Percentiles rank a stretch among this genome's conserved stretches.
Conservation (phyloP, 2,797 vertebrate species). For the Macrochelys suwanniensis region DNA sequence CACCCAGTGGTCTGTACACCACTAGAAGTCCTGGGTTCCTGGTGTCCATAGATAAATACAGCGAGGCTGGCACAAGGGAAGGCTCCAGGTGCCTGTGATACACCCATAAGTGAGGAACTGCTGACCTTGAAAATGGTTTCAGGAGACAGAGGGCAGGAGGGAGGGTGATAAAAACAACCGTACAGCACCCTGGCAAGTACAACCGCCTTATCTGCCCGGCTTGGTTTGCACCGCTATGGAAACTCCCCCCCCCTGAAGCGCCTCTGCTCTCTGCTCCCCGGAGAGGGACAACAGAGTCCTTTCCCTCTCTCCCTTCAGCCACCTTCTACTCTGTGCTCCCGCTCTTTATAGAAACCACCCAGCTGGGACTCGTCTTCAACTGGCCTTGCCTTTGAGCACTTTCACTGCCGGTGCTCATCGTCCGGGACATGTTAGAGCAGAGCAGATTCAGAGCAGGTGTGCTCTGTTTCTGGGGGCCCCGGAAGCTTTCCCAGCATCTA, state of each 20-base stretch:
- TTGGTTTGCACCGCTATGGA: not conserved
- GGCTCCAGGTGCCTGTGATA: not conserved
- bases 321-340: too few species aligned
- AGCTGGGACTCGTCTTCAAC: too few species aligned
- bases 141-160: not conserved
- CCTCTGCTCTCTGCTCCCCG: too few species aligned
- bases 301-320: too few species aligned
- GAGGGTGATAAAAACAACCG: not conserved
- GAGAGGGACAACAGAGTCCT: too few species aligned
- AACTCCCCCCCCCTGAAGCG: too few species aligned
- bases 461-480: not conserved
- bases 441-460: not conserved
- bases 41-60: not conserved
- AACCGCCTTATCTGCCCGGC: not conserved
- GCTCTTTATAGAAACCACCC: too few species aligned
- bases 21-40: not conserved
- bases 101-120: not conserved
- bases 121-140: not conserved
- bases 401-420: not conserved
- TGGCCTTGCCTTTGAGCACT: not conserved
- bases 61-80: not conserved
- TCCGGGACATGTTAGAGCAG: not conserved
- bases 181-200: not conserved
- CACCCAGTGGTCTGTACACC: not conserved
- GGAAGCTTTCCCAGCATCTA: not conserved